Evolutionary conservation across 2,113 vertebrate genomes (phyloP), one percentile per base, ranked within the genome.

Genomic region (Tenebrosternarchus preto): DNA sequence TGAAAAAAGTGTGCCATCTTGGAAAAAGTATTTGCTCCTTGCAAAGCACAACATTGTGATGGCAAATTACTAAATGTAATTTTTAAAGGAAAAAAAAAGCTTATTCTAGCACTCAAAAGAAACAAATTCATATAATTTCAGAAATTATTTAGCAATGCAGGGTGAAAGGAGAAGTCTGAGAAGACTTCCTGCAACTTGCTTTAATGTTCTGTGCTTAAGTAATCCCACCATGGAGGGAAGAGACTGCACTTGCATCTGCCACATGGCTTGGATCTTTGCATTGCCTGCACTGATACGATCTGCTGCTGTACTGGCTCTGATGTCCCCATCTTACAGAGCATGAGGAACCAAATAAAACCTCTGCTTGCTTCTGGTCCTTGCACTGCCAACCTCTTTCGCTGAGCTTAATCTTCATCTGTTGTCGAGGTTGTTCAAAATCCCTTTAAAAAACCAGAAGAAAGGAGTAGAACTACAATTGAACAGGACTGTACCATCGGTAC

Each of bases 281-380:
- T 68, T 75, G 68, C 53, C 31, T 25, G 63, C 64, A 29, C 20
- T 59, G 24, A 25, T 69, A 16, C 63, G 69, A 70, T 76, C 64
- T 81, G 80, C 56, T 81, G 25, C 53, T 53, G 50, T 63, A 24
- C 29, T 53, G 74, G 63, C 64, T 73, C 63, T 73, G 77, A 91
- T 89, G 90, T 78, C 87, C 83, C 79, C 56, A 29, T 86, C 70
- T 83, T 72, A 89, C 90, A 90, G 89, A 91, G 92, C 90, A 92
- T 92, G 91, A 92, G 91, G 92, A 92, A 93, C 90, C 87, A 90
- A 93, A 93, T 93, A 93, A 92, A 92, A 89, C 90, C 90, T 92
- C 93, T 93, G 93, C 88, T 93, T 93, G 93, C 88, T 93, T 93
- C 90, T 93, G 92, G 87, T 92, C 85, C 89, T 89, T 90, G 91